A percentile compares a stretch with the other conserved stretches of the same genome.
Conservation (phyloP, 2,113 vertebrate genomes). For the Nannospalax galili region DNA sequence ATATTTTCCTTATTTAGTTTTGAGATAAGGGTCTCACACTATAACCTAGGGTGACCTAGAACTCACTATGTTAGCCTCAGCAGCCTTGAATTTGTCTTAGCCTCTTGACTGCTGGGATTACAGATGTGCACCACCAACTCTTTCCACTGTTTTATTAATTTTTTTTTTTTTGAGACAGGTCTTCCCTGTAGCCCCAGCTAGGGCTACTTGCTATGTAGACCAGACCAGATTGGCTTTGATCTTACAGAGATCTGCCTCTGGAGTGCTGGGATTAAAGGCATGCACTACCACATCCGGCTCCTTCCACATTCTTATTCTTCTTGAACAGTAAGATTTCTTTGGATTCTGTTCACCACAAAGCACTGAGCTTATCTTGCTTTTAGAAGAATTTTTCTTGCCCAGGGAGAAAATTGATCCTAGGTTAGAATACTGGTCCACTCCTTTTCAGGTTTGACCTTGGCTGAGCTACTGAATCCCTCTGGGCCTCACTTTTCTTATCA, state of each 20-base stretch:
- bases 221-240: not conserved
- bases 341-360: not conserved
- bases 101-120: not conserved
- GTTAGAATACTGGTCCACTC: not conserved
- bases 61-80: not conserved
- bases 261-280: not conserved
- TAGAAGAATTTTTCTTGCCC: conserved; percentile 19
- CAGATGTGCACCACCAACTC: not conserved
- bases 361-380: not conserved
- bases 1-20: too few species aligned
- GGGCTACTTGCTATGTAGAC: not conserved
- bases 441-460: not conserved
- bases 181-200: not conserved
- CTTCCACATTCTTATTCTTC: conserved; percentile 12
- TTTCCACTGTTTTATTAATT: not conserved
- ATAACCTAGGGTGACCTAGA: not conserved
- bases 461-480: not conserved
- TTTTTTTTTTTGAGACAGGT: not conserved
- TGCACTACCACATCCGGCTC: not conserved
- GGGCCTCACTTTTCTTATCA: conserved; percentile 11
- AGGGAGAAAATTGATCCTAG: not conserved
- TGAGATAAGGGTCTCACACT: not conserved
- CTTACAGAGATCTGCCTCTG: not conserved
- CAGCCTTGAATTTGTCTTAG: not conserved
- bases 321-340: not conserved